Evolutionary conservation across 1,140 invertebrate species (phyloP).

Genomic region (Penaeus vannamei): DNA sequence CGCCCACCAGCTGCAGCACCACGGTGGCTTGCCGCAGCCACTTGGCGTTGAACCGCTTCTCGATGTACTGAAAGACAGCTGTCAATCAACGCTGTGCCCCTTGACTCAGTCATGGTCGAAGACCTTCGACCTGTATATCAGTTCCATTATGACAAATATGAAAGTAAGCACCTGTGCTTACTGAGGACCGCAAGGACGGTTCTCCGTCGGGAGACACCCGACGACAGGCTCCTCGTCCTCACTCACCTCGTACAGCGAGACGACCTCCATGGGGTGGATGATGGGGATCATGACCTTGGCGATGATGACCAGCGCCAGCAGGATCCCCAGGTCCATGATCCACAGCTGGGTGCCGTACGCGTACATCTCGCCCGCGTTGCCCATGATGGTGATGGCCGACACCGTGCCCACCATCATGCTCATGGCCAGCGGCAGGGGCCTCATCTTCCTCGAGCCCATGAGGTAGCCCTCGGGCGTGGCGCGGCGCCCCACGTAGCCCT

Average conservation of each 20-base stretch:
- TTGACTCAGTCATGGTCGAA: neutral
- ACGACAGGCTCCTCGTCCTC: too few species aligned
- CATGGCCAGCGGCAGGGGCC: conserved; percentile 70
- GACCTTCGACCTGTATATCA: neutral
- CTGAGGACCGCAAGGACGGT: too few species aligned
- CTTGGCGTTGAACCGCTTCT: conserved; percentile 62
- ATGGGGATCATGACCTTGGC: conserved; percentile 72
- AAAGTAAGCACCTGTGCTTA: too few species aligned
- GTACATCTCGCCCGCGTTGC: conserved; percentile 69
- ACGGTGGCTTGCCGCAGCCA: conserved; percentile 58
- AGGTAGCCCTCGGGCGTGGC: conserved; percentile 61
- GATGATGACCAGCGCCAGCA: conserved; percentile 69
- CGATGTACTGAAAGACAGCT: conserved; percentile 53
- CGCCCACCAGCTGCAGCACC: conserved; percentile 58
- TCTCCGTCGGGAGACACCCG: too few species aligned
- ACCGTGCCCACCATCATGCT: conserved; percentile 72
- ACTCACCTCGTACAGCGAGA: conserved; percentile 71
- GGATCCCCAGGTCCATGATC: conserved; percentile 66
- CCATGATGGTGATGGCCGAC: conserved; percentile 71
- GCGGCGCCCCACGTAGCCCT: conserved; percentile 50
- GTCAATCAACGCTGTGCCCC: too few species aligned
- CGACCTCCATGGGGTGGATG: conserved; percentile 71
- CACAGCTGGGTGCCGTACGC: conserved; percentile 69
- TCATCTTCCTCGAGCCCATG: conserved; percentile 61
- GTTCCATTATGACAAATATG: too few species aligned